These are phyloP conservation scores for Polypedilum vanderplanki DNA, from an alignment of 1,140 invertebrate species.

Conservation along the genomic window DNA sequence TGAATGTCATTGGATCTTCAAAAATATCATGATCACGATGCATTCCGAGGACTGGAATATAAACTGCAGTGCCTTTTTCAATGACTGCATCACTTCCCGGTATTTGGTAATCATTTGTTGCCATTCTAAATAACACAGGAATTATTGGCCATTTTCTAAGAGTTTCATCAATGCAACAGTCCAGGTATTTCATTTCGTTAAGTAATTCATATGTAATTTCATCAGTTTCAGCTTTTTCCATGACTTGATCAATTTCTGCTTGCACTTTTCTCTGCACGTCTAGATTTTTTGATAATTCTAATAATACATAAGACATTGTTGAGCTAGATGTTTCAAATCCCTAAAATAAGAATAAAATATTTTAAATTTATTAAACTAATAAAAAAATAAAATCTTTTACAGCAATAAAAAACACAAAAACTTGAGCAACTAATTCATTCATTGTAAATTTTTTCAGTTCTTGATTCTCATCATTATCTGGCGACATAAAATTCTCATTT, in stretches of 20 bases:
- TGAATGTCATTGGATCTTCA: neutral
- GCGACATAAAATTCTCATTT: constrained; percentile 31
- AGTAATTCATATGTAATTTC: constrained; percentile 36
- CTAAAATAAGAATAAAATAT: neutral
- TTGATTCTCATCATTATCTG: neutral
- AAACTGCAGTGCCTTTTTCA: neutral
- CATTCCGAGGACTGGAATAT: neutral
- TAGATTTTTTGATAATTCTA: constrained; percentile 30
- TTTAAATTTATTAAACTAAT: too few relatives aligned
- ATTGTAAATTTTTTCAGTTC: constrained; percentile 1
- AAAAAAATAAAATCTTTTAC: neutral
- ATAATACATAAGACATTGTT: constrained; percentile 31
- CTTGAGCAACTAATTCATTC: constrained; percentile 32
- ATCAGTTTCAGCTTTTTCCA: constrained; percentile 34
- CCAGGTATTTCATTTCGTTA: constrained; percentile 40
- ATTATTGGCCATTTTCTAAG: constrained; percentile 46
- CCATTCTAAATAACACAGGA: constrained; percentile 35
- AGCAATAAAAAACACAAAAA: constrained; percentile 40
- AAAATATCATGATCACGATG: neutral
- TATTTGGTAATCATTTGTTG: constrained; percentile 36
- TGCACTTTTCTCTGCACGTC: constrained; percentile 33
- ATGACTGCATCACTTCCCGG: constrained; percentile 30
- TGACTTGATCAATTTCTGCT: constrained; percentile 44
- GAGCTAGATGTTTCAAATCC: constrained; percentile 34
- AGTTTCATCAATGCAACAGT: constrained; percentile 39